Evolutionary conservation across 2,113 vertebrate genomes (phyloP).

Genomic region (Carlito syrichta): DNA sequence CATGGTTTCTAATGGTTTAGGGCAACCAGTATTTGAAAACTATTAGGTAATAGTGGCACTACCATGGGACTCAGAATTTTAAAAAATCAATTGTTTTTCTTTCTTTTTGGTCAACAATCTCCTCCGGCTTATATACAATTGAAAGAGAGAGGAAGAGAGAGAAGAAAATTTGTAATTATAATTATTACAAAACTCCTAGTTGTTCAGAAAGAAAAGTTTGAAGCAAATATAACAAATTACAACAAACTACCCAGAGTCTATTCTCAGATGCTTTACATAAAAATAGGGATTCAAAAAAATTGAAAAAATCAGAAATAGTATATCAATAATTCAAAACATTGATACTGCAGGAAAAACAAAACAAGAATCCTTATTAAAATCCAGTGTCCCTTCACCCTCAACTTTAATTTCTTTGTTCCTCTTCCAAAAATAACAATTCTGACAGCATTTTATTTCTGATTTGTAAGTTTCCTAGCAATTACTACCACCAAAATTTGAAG

Average conservation of each 20-base stretch:
- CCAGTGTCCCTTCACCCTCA: neutral
- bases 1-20: neutral
- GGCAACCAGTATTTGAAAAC: neutral
- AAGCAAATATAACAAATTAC: neutral
- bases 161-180: neutral
- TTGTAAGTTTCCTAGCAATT: neutral
- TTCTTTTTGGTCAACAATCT: neutral
- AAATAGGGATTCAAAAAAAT: neutral
- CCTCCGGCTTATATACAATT: neutral
- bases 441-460: neutral
- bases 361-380: neutral
- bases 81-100: neutral
- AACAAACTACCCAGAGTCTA: neutral
- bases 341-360: neutral
- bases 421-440: conserved; percentile 17
- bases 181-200: neutral
- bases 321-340: neutral
- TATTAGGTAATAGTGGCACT: neutral
- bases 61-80: neutral
- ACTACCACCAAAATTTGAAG: conserved; percentile 27
- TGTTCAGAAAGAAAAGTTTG: neutral
- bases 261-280: neutral
- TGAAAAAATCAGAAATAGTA: neutral
- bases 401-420: neutral
- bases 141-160: neutral